Base-by-base conservation (phyloP, 2,888 invertebrate species). In the Pseudococcus jackbeardsleyi region DNA sequence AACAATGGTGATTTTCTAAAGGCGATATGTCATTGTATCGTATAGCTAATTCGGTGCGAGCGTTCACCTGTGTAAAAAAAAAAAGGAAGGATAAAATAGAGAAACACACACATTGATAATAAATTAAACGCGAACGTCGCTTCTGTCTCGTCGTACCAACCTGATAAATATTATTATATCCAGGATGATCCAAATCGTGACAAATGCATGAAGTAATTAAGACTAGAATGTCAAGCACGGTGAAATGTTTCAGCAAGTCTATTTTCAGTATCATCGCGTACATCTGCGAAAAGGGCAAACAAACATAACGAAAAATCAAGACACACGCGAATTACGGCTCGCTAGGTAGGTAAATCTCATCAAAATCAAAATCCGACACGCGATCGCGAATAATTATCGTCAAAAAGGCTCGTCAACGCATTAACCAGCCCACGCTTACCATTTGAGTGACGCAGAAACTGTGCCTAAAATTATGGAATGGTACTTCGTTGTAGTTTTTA, bases 391-490 rank as follows among this genome's bases (percentile, higher is more conserved):
- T 33, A 72, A 72, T 72, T 72, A 72, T 72, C 72, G 72, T 72
- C 72, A 33, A 33, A 26, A 15, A n/a, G 46, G 42, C 26, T 33
- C 26, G 26, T 33, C 26, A 33, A 33, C 26, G 26, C 26, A 33
- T 33, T 15, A 19, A 19, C n/a, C 7, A 5, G 11, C 79, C n/a
- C 11, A 42, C 33, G 33, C 93, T 93, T 92, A 96, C 96, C 96
- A 96, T 96, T 93, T 96, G 96, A 89, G 96, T 94, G 90, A 96
- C 96, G 92, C 96, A 96, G 92, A 96, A 96, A 92, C 96, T 96
- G 91, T 96, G 96, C 90, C 96, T 93, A 92, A 96, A 96, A 92
- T 96, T 96, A 92, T 96, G 96, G 92, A 96, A 96, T 89, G 96
- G 96, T 91, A 96, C 96, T 92, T 96, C 96, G 92, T 96, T 95